Evolutionary conservation across 2,797 vertebrate genomes (phyloP), one percentile per base, ranked within the genome.

Genomic region (Sitta carolinensis): DNA sequence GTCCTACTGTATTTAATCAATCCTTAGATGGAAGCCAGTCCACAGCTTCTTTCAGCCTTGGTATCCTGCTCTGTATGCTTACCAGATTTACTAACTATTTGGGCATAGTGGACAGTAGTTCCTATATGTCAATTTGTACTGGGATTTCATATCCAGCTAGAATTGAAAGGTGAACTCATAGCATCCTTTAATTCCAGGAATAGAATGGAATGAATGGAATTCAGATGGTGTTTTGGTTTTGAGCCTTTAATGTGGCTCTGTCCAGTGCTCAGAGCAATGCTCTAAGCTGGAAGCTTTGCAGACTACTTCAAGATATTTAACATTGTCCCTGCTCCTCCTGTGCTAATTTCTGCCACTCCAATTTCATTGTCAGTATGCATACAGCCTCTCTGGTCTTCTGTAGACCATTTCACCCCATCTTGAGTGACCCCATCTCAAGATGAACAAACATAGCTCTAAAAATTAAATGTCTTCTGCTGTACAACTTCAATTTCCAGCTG

Each of bases 381-480:
- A 27, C 21, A 63, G 58, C 12, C 29, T 52, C 43, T 42, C 42
- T 72, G 50, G 29, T 54, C 47, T 85, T 83, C 40, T 87, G 54
- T 76, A 89, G 32, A 77, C 10, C 12, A 14, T 80, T 74, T 77
- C n/a, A 55, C 8, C 10, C 25, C 30, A 16, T 36, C 63, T 67
- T 4, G 2, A 89, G 26, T 43, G 36, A 3, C 5, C 3, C 12
- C 0, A 0, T n/a, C 27, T 26, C 27, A 69, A 52, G 32, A 45
- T n/a, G 23, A 77, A 42, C 11, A 68, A 74, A 29, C 17, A n/a
- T 22, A 74, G 42, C 22, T 86, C 62, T 36, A 51, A 69, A 67
- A 78, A 69, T 30, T 73, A 30, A 82, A 12, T 48, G 12, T n/a
- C 30, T 87, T 89, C 47, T 42, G 8, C 20, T 12, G 36, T 67